phyloP scores from a whole-genome alignment of 2,113 vertebrate genomes.

The Gymnocephalus cernua region DNA sequence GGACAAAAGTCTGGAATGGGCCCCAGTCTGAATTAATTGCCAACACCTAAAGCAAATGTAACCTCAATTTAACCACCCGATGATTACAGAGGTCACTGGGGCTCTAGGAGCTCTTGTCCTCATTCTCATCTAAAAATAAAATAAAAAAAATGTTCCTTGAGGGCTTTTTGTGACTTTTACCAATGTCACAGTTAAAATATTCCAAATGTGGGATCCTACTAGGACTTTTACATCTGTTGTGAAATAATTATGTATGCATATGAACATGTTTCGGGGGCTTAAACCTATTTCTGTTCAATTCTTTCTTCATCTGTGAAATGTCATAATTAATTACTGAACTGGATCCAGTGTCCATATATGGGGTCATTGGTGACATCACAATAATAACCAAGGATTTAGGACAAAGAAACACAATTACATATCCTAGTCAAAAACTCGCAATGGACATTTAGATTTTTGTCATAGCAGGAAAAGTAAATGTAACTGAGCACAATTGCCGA shows the following conservation, averaged over 20 bases:
- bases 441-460: not conserved
- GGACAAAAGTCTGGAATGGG: constrained; percentile 54
- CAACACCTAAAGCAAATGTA: constrained; percentile 73
- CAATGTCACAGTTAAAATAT: constrained; percentile 74
- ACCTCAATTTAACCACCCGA: constrained; percentile 62
- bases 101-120: constrained; percentile 68
- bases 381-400: not conserved
- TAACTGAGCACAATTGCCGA: too few relatives aligned
- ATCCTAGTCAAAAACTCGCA: not conserved
- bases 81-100: constrained; percentile 72
- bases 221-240: constrained; percentile 40
- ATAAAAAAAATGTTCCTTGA: constrained; percentile 45
- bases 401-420: not conserved
- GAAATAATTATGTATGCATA: constrained; percentile 39
- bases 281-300: constrained; percentile 10
- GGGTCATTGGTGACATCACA: not conserved
- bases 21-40: constrained; percentile 71
- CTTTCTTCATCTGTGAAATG: constrained; percentile 4
- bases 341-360: not conserved
- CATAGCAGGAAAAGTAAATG: not conserved
- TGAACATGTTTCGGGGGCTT: constrained; percentile 21
- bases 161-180: constrained; percentile 71
- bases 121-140: constrained; percentile 44
- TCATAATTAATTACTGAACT: constrained; percentile 10
- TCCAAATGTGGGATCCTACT: constrained; percentile 39